These are phyloP conservation scores for Notechis scutatus DNA, from an alignment of 2,113 vertebrate genomes.

Conservation along the genomic window DNA sequence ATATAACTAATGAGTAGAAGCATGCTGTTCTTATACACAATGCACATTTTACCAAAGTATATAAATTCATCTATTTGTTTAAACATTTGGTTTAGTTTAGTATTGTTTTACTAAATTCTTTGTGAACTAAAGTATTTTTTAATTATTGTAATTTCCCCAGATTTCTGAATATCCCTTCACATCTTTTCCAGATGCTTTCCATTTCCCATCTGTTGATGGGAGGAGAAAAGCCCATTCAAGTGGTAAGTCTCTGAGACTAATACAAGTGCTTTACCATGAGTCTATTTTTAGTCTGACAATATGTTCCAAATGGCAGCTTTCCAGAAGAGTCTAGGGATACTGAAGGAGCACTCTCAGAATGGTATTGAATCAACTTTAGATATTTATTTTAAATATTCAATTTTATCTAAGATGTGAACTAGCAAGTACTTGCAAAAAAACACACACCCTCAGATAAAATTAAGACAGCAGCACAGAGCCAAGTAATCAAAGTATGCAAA, in stretches of 20 bases:
- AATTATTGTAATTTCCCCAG: neutral
- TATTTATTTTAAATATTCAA: neutral
- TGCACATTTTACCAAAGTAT: neutral
- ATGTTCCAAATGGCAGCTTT: neutral
- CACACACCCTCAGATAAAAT: neutral
- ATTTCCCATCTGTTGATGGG: neutral
- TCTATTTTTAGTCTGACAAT: neutral
- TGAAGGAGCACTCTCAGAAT: neutral
- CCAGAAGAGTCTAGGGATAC: neutral
- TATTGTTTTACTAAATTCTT: neutral
- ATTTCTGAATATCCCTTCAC: neutral
- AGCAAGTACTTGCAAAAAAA: neutral
- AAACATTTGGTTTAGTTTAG: neutral
- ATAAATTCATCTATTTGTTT: neutral
- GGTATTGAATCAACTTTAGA: neutral
- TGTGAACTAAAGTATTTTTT: neutral
- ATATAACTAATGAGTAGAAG: neutral
- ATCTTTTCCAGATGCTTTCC: neutral
- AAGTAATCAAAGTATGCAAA: neutral
- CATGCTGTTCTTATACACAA: neutral
- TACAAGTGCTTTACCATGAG: neutral
- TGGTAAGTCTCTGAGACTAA: neutral
- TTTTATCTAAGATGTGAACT: neutral
- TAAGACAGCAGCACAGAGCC: neutral
- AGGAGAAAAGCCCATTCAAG: neutral